These are phyloP conservation scores for Penaeus chinensis DNA, from an alignment of 1,140 invertebrate genomes.

Conservation along the genomic window DNA sequence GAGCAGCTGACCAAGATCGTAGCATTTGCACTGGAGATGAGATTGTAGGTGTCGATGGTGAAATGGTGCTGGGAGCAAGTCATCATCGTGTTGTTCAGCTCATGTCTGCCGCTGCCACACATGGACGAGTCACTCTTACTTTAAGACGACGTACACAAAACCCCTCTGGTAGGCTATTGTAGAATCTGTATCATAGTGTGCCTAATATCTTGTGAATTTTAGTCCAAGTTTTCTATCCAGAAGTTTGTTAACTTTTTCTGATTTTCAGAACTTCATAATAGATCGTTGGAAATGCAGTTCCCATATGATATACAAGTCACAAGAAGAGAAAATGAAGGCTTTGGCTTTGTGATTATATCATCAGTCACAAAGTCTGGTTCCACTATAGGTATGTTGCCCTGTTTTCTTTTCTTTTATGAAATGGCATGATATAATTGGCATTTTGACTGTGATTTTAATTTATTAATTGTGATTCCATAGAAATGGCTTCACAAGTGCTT, in stretches of 20 bases:
- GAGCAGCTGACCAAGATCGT: slow-evolving; percentile 89
- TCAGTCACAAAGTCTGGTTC: slow-evolving; percentile 93
- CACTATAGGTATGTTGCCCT: slow-evolving; percentile 81
- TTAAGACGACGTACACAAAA: slow-evolving; percentile 74
- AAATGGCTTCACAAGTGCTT: too few relatives aligned
- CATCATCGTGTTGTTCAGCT: slow-evolving; percentile 91
- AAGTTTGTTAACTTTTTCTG: slow-evolving; percentile 11
- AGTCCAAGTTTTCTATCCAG: not conserved
- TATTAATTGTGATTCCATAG: too few relatives aligned
- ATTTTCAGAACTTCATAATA: slow-evolving; percentile 65
- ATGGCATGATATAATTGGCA: too few relatives aligned
- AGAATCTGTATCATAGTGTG: too few relatives aligned
- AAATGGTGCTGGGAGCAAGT: slow-evolving; percentile 84
- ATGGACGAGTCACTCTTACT: slow-evolving; percentile 81
- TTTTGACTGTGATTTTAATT: too few relatives aligned
- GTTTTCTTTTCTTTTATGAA: not conserved
- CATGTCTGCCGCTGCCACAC: slow-evolving; percentile 85
- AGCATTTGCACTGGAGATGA: slow-evolving; percentile 88
- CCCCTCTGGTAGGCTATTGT: slow-evolving; percentile 54
- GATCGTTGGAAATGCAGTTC: slow-evolving; percentile 64
- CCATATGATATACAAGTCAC: slow-evolving; percentile 89
- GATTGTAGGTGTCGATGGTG: slow-evolving; percentile 87
- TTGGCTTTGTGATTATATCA: slow-evolving; percentile 98
- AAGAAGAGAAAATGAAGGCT: slow-evolving; percentile 93
- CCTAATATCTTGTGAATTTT: too few relatives aligned